These are phyloP conservation scores for Triplophysa siluroides DNA, from an alignment of 2,113 vertebrate genomes.

Conservation along the genomic window DNA sequence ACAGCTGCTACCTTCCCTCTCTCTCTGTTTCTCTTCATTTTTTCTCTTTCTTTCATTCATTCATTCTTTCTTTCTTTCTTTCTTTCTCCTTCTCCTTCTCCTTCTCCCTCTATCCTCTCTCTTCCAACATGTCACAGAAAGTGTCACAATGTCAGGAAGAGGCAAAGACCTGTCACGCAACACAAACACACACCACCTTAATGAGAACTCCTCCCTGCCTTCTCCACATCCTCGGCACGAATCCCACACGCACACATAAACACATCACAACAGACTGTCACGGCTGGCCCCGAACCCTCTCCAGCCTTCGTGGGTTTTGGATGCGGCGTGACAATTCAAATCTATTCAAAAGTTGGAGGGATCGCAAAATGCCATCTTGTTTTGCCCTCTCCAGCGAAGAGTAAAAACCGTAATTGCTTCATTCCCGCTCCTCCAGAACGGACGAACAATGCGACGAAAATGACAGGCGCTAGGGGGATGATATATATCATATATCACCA, in stretches of 20 bases:
- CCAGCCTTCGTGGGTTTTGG: conserved; percentile 51
- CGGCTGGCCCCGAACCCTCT: conserved; percentile 57
- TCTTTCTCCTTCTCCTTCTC: neutral
- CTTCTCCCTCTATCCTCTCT: conserved; percentile 1
- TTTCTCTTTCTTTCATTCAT: no score
- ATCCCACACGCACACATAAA: conserved; percentile 37
- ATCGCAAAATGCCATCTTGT: conserved; percentile 7
- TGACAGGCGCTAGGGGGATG: conserved; percentile 14
- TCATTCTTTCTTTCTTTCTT: no score
- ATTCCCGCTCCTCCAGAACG: neutral
- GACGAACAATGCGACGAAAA: conserved; percentile 5
- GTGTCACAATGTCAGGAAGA: conserved; percentile 56
- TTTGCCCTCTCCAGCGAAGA: conserved; percentile 29
- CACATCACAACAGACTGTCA: conserved; percentile 57
- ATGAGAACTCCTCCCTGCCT: conserved; percentile 49
- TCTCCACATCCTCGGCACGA: conserved; percentile 32
- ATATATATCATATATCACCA: conserved; percentile 25
- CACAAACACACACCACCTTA: conserved; percentile 48
- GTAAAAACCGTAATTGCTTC: conserved; percentile 41
- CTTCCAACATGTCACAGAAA: conserved; percentile 41
- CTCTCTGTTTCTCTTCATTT: neutral
- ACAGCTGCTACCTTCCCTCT: conserved; percentile 23
- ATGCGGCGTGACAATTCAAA: conserved; percentile 66
- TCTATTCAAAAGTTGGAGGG: conserved; percentile 54
- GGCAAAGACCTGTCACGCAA: conserved; percentile 50